Conservation (phyloP, 2,797 vertebrate genomes). For the Acanthis flammea region DNA sequence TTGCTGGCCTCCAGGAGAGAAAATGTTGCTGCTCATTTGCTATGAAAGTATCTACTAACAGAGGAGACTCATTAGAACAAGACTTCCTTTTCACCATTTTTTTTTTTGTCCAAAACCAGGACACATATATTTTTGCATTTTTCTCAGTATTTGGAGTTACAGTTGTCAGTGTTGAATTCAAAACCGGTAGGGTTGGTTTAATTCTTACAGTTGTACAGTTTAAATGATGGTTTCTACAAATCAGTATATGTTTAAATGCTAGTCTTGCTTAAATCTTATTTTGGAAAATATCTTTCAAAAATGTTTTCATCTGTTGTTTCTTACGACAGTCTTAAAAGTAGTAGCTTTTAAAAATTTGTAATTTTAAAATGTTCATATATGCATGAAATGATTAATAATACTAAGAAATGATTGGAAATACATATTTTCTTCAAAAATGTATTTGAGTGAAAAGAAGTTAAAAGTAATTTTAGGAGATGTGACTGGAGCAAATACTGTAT, state of each 20-base stretch:
- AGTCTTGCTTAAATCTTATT: neutral
- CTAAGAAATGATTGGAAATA: neutral
- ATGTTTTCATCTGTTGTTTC: neutral
- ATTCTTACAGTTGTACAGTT: neutral
- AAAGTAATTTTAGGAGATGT: slow-evolving; percentile 16
- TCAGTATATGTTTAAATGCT: neutral
- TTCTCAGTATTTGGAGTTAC: neutral
- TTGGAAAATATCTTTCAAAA: neutral
- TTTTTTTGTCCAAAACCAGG: neutral
- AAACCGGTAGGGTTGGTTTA: neutral
- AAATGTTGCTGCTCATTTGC: neutral
- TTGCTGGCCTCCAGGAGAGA: neutral
- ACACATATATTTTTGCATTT: neutral
- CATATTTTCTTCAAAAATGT: neutral
- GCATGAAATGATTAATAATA: neutral
- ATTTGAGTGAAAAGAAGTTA: neutral
- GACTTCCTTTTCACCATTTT: neutral
- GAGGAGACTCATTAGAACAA: neutral
- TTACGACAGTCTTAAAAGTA: neutral
- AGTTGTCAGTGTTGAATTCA: neutral
- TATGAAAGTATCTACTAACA: neutral
- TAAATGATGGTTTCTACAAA: neutral
- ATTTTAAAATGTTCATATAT: neutral
- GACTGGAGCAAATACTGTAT: slow-evolving; percentile 41
- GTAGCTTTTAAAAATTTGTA: neutral